phyloP scores from a whole-genome alignment of 2,113 vertebrate species.

The Pao palembangensis region DNA sequence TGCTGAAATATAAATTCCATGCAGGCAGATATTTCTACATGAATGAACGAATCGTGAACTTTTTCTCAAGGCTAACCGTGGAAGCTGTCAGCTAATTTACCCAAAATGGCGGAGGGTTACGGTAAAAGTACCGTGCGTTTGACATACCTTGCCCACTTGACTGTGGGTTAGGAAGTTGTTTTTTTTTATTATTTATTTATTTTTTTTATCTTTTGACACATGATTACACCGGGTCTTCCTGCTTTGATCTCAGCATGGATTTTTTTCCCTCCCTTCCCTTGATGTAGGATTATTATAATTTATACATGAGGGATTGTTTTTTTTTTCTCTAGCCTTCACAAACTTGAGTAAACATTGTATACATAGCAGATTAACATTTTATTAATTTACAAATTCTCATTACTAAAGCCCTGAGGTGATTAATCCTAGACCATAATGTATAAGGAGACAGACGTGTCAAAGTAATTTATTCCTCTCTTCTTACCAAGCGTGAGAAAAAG shows the following conservation, averaged over 20 bases:
- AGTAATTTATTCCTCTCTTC: conserved; percentile 66
- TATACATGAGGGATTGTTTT: conserved; percentile 77
- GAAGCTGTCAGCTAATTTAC: neutral
- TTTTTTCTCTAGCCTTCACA: conserved; percentile 48
- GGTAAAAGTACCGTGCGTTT: conserved; percentile 30
- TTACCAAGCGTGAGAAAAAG: conserved; percentile 63
- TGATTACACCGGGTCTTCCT: conserved; percentile 63
- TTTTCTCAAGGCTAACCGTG: neutral
- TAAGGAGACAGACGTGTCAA: conserved; percentile 56
- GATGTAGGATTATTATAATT: conserved; percentile 78
- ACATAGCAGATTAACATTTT: conserved; percentile 67
- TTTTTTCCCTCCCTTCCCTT: conserved; percentile 54
- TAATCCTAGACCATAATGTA: conserved; percentile 54
- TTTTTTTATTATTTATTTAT: conserved; percentile 65
- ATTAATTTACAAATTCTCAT: conserved; percentile 74
- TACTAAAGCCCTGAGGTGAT: conserved; percentile 70
- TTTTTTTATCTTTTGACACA: conserved; percentile 74
- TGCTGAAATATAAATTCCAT: neutral
- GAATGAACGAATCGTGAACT: too few relatives aligned
- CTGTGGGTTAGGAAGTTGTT: conserved; percentile 51
- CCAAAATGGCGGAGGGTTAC: neutral
- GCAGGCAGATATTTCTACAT: too few relatives aligned
- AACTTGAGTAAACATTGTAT: conserved; percentile 73
- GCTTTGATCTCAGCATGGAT: conserved; percentile 73
- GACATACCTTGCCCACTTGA: conserved; percentile 48